phyloP scores from a whole-genome alignment of 2,113 vertebrate species.

The Herpetotheres cachinnans region DNA sequence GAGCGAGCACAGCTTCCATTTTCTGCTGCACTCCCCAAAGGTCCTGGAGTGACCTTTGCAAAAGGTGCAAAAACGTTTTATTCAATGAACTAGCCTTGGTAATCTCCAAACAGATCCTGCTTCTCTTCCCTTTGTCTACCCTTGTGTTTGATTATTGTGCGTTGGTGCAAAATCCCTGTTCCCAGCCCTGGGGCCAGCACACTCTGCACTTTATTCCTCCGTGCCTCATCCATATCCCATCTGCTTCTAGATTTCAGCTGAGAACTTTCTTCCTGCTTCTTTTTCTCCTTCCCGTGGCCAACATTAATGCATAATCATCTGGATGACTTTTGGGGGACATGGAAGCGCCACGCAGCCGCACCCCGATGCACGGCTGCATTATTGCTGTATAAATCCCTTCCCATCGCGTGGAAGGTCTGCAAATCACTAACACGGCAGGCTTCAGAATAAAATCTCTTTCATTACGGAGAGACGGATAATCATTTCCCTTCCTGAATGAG shows the following conservation, averaged over 20 bases:
- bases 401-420: background rate
- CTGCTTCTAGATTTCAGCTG: background rate
- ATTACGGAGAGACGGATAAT: background rate
- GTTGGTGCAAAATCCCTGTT: background rate
- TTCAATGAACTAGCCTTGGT: background rate
- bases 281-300: background rate
- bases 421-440: background rate
- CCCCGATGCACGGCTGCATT: fast-evolving
- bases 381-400: background rate
- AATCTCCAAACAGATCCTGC: background rate
- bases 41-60: background rate
- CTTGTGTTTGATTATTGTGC: background rate
- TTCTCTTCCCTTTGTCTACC: background rate
- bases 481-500: background rate
- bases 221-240: background rate
- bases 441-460: background rate
- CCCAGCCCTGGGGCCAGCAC: background rate
- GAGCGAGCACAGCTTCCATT: background rate
- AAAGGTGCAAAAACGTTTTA: background rate
- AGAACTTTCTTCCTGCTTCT: background rate
- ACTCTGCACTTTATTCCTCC: background rate
- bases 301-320: background rate
- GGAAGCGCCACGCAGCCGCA: background rate
- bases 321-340: fast-evolving
- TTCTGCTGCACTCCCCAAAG: background rate